These are phyloP conservation scores for Gambelia wislizenii DNA, from an alignment of 2,797 vertebrate genomes.

Conservation along the genomic window DNA sequence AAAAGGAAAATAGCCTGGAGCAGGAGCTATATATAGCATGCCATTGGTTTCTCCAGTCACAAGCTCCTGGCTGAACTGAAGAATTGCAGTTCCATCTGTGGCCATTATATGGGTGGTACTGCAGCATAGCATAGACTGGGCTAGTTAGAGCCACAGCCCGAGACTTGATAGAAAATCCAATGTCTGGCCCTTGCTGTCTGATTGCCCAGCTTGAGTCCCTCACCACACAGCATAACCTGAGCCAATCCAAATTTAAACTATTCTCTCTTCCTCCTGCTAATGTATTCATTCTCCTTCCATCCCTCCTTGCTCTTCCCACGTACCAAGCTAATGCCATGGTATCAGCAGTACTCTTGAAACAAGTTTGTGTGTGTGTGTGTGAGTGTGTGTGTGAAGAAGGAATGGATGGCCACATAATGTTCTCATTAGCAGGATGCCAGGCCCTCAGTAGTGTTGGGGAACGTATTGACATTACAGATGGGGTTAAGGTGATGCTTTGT, in stretches of 20 bases:
- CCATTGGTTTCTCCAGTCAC: neutral
- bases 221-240: neutral
- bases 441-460: too few species aligned
- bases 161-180: neutral
- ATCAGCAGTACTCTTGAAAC: neutral
- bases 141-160: too few species aligned
- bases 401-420: neutral
- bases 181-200: neutral
- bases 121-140: neutral
- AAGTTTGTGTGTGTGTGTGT: neutral
- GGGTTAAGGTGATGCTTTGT: too few species aligned
- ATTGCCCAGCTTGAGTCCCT: neutral
- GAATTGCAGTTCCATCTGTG: neutral
- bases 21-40: neutral
- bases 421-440: too few species aligned
- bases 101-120: neutral
- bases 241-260: neutral
- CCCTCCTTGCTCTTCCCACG: neutral
- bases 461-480: too few species aligned
- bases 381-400: neutral
- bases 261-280: neutral
- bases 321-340: neutral
- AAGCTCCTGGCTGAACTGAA: neutral
- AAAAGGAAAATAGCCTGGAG: neutral
- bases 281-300: too few species aligned